Evolutionary conservation across 2,113 vertebrate species (phyloP).

Genomic region (Chitala chitala): DNA sequence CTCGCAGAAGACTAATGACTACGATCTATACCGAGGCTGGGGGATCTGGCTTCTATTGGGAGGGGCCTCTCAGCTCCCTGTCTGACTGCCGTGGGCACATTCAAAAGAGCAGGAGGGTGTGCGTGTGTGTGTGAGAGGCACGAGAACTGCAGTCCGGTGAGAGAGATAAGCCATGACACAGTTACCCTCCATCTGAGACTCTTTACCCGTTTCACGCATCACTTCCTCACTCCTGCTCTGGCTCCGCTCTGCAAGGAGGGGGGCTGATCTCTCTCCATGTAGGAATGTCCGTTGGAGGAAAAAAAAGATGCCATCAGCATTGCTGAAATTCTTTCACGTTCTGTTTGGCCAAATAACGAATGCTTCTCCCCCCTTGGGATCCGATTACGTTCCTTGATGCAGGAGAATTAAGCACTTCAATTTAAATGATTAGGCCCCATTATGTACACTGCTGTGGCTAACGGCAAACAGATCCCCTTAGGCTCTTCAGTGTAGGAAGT

Average conservation of each 20-base stretch:
- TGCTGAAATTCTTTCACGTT: constrained; percentile 13
- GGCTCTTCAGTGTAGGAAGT: not conserved
- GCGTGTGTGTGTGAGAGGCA: not conserved
- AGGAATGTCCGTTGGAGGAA: not conserved
- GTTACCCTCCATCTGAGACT: too few species aligned
- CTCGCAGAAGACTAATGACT: too few species aligned
- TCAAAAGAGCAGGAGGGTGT: not conserved
- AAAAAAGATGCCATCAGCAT: constrained; percentile 7
- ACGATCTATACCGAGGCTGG: too few species aligned
- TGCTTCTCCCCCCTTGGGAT: constrained; percentile 11
- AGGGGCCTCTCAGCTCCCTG: too few species aligned
- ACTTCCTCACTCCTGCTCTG: constrained; percentile 61
- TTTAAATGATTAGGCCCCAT: constrained; percentile 23
- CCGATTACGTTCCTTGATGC: constrained; percentile 17
- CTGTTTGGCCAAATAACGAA: constrained; percentile 20
- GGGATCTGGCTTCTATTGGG: too few species aligned
- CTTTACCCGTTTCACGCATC: too few species aligned
- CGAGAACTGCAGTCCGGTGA: too few species aligned
- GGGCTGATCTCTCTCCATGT: not conserved
- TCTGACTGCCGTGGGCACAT: not conserved
- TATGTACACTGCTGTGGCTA: constrained; percentile 7
- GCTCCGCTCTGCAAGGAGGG: not conserved
- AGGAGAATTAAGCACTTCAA: constrained; percentile 23
- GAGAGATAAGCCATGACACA: too few species aligned
- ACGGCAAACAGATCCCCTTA: not conserved